Base-by-base conservation (phyloP, 2,888 invertebrate species). In the Drosophila kanekoi region DNA sequence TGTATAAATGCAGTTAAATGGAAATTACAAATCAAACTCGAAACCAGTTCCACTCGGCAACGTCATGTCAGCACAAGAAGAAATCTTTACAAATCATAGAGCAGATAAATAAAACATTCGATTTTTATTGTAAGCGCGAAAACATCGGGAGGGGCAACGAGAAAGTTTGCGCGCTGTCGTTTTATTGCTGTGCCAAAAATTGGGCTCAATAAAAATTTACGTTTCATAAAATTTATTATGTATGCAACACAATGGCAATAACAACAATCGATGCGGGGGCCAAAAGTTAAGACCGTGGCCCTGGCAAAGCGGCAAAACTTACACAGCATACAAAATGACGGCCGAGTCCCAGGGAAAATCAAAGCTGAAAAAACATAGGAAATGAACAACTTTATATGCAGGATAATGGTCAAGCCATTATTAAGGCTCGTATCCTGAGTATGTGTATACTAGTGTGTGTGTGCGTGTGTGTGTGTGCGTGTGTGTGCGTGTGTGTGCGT, bases 211-310 rank as follows among this genome's bases (percentile, higher is more conserved):
- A 88, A 87, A 88, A 87, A 85, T 84, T 82, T 88, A 87, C 85
- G 87, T 88, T 86, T 88, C 87, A 88, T 86, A 84, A 88, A 88
- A 86, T 87, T 82, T 87, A 88, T 88, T 88, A 86, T 86, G 83
- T 86, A 81, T 86, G 88, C 87, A 77, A 75, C 75, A 79, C 85
- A 87, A 87, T 70, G 81, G 77, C 68, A 61, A 65, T 71, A 69
- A 70, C 45, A 71, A 71, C 67, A 77, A 77, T 76, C 65, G 77
- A 72, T 66, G 54, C 48, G 61, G 40, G 23, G 45, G 49, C 53
- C 52, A 61, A 56, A 60, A 59, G 52, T 48, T 54, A 57, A 76
- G 54, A 63, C 47, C 62, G 56, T 49, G 45, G 45, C 37, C 8
- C 58, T 59, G 47, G 58, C 59, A 64, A 72, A 71, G 49, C 71